These are phyloP conservation scores for Triplophysa yarkandensis DNA, from an alignment of 2,797 vertebrate species.

Conservation along the genomic window DNA sequence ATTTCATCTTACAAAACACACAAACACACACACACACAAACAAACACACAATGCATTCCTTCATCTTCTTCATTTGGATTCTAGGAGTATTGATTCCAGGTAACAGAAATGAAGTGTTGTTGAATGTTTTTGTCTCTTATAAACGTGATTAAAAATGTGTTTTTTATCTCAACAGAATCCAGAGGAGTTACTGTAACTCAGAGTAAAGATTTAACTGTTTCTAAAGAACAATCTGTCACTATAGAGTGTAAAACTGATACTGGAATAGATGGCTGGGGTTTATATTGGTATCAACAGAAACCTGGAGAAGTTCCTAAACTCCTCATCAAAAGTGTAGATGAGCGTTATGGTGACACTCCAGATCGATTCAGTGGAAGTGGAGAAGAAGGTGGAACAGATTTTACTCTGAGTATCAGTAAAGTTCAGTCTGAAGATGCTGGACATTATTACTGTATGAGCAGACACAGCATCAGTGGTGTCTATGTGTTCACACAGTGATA, in stretches of 20 bases:
- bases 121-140: no score
- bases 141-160: no score
- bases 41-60: no score
- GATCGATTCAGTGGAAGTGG: not conserved
- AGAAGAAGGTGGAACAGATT: not conserved
- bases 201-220: not conserved
- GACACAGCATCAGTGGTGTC: not conserved
- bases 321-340: no score
- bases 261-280: not conserved
- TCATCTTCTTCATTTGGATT: no score
- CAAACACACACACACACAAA: no score
- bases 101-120: no score
- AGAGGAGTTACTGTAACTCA: not conserved
- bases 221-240: not conserved
- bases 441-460: not conserved
- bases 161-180: not conserved
- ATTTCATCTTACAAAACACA: no score
- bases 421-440: not conserved
- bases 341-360: not conserved
- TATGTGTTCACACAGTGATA: not conserved
- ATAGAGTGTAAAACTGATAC: not conserved
- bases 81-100: no score
- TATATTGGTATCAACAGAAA: not conserved
- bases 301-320: conserved; percentile 6
- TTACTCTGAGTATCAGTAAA: not conserved